Conservation (phyloP, 2,113 vertebrate species). For the Gavialis gangeticus region DNA sequence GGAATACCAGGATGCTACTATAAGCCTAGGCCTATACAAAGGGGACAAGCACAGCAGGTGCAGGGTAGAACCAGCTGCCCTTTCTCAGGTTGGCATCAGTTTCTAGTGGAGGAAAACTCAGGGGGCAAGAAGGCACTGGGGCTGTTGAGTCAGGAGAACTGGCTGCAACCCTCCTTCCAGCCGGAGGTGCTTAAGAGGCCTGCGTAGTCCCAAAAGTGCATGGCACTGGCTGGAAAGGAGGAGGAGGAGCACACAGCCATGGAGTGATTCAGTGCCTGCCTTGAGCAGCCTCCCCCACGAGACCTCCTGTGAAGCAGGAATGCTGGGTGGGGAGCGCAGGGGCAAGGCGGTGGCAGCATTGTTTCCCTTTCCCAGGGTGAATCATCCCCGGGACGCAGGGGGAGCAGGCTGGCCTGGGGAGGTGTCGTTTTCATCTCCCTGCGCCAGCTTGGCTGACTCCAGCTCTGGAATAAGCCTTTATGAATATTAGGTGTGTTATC, state of each 20-base stretch:
- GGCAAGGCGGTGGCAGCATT: accelerated
- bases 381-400: not conserved
- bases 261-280: not conserved
- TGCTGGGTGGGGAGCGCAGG: not conserved
- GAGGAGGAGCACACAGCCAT: too few species aligned
- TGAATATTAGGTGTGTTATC: accelerated
- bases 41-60: not conserved
- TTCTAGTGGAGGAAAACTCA: too few species aligned
- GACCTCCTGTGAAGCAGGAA: accelerated
- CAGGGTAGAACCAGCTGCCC: not conserved
- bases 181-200: not conserved
- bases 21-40: not conserved
- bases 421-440: not conserved
- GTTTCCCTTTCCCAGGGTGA: not conserved
- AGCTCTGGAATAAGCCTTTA: not conserved
- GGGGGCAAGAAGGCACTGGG: too few species aligned
- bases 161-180: not conserved
- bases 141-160: not conserved
- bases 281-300: accelerated
- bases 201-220: accelerated
- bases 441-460: accelerated
- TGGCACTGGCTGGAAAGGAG: too few species aligned
- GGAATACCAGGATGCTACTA: accelerated
- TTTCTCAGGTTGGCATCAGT: not conserved
- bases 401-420: not conserved